These are phyloP conservation scores for Acanthopleura granulata DNA, from an alignment of 2,888 invertebrate species.

Conservation along the genomic window DNA sequence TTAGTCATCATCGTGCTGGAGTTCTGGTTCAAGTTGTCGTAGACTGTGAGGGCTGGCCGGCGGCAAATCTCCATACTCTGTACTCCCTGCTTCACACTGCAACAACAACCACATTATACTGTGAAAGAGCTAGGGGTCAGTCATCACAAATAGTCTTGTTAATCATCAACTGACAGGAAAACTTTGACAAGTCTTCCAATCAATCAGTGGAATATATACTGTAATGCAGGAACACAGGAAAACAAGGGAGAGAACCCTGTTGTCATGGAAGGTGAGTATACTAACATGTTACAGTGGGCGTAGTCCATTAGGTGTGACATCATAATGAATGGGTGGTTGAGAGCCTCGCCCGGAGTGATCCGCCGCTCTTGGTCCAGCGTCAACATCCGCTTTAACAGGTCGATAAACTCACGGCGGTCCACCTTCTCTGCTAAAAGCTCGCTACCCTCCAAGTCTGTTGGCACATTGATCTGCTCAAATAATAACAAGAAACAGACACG, in stretches of 20 bases:
- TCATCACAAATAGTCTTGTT: no score
- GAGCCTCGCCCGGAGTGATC: constrained; percentile 94
- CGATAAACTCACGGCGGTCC: constrained; percentile 97
- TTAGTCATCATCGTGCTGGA: constrained; percentile 56
- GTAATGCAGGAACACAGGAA: no score
- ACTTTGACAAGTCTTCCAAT: no score
- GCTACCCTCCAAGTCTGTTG: constrained; percentile 91
- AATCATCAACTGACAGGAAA: no score
- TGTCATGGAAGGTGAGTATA: background rate
- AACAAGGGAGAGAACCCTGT: no score
- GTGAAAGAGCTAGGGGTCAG: no score
- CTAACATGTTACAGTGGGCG: constrained; percentile 90
- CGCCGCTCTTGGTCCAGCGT: constrained; percentile 97
- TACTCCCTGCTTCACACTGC: constrained; percentile 90
- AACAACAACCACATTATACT: constrained; percentile 24
- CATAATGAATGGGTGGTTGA: constrained; percentile 95
- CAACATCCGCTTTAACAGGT: constrained; percentile 96
- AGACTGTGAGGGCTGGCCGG: constrained; percentile 66
- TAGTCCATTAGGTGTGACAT: constrained; percentile 93
- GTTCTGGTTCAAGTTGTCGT: constrained; percentile 65
- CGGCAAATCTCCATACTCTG: constrained; percentile 95
- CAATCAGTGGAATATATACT: no score
- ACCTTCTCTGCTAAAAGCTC: constrained; percentile 97
- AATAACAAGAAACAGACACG: background rate
- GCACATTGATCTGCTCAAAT: constrained; percentile 65